Evolutionary conservation across 2,888 invertebrate genomes (phyloP).

Genomic region (Stenichneumon culpator): DNA sequence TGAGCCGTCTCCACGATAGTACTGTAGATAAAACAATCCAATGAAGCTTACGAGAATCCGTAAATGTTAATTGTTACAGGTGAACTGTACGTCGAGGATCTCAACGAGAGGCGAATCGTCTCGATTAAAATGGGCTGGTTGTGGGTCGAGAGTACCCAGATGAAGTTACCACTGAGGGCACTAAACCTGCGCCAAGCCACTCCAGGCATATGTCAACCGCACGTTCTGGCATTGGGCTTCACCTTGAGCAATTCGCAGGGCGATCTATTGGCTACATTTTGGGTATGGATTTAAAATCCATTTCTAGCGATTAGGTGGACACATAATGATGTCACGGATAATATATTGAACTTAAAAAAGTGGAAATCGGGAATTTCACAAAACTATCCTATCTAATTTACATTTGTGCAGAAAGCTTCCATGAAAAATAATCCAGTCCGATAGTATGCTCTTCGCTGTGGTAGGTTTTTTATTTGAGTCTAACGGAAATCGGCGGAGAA

Average conservation of each 20-base stretch:
- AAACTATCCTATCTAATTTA: no score
- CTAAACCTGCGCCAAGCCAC: slow-evolving; percentile 83
- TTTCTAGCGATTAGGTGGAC: background rate
- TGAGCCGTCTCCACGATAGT: no score
- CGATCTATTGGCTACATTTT: slow-evolving; percentile 82
- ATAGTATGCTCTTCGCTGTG: no score
- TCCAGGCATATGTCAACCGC: slow-evolving; percentile 82
- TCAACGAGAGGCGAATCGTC: slow-evolving; percentile 81
- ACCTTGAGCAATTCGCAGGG: slow-evolving; percentile 82
- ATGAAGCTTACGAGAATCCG: background rate
- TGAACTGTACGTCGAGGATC: slow-evolving; percentile 83
- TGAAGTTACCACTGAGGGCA: slow-evolving; percentile 82
- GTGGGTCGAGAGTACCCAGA: slow-evolving; percentile 83
- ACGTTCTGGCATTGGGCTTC: slow-evolving; percentile 82
- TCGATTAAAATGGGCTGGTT: slow-evolving; percentile 84
- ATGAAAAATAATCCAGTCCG: no score
- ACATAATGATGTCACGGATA: no score
- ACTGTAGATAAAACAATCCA: no score
- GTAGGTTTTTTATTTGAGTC: no score
- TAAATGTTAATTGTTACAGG: slow-evolving; percentile 75
- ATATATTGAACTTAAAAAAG: no score
- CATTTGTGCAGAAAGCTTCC: no score
- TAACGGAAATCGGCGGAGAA: no score
- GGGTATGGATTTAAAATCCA: slow-evolving; percentile 76
- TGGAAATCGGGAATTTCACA: no score